phyloP scores from a whole-genome alignment of 2,113 vertebrate species.

The Hiodon tergisus region DNA sequence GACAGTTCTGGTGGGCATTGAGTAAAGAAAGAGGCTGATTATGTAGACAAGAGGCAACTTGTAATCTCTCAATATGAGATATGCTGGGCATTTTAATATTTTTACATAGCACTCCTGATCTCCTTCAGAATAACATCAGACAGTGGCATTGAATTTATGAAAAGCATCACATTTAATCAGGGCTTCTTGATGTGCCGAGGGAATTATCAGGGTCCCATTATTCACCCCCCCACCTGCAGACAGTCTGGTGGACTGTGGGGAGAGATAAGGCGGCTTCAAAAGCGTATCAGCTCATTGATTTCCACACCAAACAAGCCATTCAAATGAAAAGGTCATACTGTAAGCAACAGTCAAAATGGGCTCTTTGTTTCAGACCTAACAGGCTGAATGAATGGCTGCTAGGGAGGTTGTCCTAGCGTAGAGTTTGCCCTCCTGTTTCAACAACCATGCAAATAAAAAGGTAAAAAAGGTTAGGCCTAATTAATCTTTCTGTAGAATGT shows the following conservation, averaged over 20 bases:
- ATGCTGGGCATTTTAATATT: too few species aligned
- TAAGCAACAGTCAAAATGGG: slow-evolving; percentile 52
- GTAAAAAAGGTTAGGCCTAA: too few species aligned
- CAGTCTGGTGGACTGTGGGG: slow-evolving; percentile 45
- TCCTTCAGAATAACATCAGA: too few species aligned
- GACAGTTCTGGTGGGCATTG: background rate
- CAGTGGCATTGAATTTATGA: too few species aligned
- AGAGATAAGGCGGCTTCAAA: slow-evolving; percentile 58
- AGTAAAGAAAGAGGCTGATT: background rate
- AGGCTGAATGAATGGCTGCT: slow-evolving; percentile 57
- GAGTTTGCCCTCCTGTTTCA: too few species aligned
- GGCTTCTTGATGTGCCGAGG: too few species aligned
- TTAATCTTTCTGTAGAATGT: too few species aligned
- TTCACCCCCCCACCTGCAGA: slow-evolving; percentile 50
- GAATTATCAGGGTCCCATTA: slow-evolving; percentile 1
- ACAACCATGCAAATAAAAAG: too few species aligned
- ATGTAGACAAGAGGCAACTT: too few species aligned
- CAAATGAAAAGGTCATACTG: slow-evolving; percentile 69
- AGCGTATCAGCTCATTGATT: slow-evolving; percentile 63
- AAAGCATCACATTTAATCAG: too few species aligned
- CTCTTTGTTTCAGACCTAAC: slow-evolving; percentile 62
- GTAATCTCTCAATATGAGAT: too few species aligned
- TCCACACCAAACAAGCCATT: slow-evolving; percentile 67
- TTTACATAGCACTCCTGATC: too few species aligned
- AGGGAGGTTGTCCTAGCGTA: slow-evolving; percentile 40